Evolutionary conservation across 2,797 vertebrate genomes (phyloP), one percentile per base, ranked within the genome.

Genomic region (Sciaenops ocellatus): DNA sequence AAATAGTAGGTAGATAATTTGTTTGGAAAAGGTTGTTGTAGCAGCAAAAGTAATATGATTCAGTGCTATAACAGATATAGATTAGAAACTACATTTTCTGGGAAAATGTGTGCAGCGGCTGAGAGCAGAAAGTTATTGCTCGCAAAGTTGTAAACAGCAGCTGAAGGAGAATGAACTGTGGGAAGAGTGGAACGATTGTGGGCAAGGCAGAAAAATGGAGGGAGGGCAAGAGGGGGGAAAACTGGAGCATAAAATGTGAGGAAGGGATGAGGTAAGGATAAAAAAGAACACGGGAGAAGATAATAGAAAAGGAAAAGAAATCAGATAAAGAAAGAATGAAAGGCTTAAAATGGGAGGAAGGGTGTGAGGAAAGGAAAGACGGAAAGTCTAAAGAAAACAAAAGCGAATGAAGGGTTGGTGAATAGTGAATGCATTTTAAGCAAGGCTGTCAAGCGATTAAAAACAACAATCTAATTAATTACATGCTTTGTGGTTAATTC

Each of bases 21-120:
- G 13, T 54, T 18, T 28, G 3, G 20, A 26, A 20, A 3, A 28
- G 30, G 17, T 38, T 50, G 30, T 57, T 46, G 7, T 42, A 16
- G 26, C 51, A 47, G 22, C 63, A 51, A 30, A 34, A 41, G 17
- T 24, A 38, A 38, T 34, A 6, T 7, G 24, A 34, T 11, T 54
- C 54, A 52, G 47, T 9, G 54, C 24, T 1, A 17, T 34, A 22
- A 56, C 44, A 71, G 60, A 51, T 65, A 5, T 24, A 65, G 61
- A 52, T 65, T 24, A 46, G 24, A 59, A 65, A 57, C 6, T 28
- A 17, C 6, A 69, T 61, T 61, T 76, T 47, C 28, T 47, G 28
- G 28, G 42, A 0, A 55, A 68, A 24, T 34, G 38, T 38, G 41
- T 18, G 59, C 30, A 41, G 57, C 6, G 28, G 44, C 18, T 42